A percentile compares a stretch with the other conserved stretches of the same genome.
Conservation (phyloP, 1,140 invertebrate genomes). For the Drosophila nasuta region DNA sequence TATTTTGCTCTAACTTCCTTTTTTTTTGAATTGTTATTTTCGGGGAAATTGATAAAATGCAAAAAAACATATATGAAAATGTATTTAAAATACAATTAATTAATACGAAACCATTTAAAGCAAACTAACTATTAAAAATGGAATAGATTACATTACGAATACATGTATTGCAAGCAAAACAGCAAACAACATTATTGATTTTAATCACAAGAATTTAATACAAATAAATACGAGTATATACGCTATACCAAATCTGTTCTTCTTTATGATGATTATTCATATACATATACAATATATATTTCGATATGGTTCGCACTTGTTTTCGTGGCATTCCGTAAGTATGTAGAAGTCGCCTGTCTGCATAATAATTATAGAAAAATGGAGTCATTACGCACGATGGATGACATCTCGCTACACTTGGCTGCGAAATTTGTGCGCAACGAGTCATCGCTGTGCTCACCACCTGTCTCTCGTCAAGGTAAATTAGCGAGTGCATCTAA, state of each 20-base stretch:
- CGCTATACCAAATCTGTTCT: slow-evolving; percentile 1
- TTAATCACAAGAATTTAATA: slow-evolving; percentile 82
- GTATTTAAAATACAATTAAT: slow-evolving; percentile 76
- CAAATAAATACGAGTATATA: slow-evolving; percentile 60
- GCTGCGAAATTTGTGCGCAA: slow-evolving; percentile 9
- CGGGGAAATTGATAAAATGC: slow-evolving; percentile 15
- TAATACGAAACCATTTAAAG: slow-evolving; percentile 73
- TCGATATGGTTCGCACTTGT: background rate
- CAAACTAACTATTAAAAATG: slow-evolving; percentile 82
- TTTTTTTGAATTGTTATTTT: slow-evolving; percentile 13
- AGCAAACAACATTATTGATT: slow-evolving; percentile 65
- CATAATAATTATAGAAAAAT: slow-evolving; percentile 31
- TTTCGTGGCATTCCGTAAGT: slow-evolving; percentile 11
- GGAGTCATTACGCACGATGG: slow-evolving; percentile 5
- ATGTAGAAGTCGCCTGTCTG: slow-evolving; percentile 3
- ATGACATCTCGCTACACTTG: slow-evolving; percentile 2
- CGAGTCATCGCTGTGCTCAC: background rate
- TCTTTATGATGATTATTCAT: background rate
- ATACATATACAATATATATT: background rate
- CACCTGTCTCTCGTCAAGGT: slow-evolving; percentile 33
- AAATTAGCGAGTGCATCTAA: slow-evolving; percentile 33
- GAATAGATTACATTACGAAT: slow-evolving; percentile 60
- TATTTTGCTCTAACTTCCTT: slow-evolving; percentile 3
- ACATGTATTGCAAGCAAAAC: slow-evolving; percentile 40
- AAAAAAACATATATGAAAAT: slow-evolving; percentile 69